Percentiles rank a stretch among this genome's conserved stretches.
Conservation (phyloP, 2,113 vertebrate species). For the rat (Rattus norvegicus) region DNA sequence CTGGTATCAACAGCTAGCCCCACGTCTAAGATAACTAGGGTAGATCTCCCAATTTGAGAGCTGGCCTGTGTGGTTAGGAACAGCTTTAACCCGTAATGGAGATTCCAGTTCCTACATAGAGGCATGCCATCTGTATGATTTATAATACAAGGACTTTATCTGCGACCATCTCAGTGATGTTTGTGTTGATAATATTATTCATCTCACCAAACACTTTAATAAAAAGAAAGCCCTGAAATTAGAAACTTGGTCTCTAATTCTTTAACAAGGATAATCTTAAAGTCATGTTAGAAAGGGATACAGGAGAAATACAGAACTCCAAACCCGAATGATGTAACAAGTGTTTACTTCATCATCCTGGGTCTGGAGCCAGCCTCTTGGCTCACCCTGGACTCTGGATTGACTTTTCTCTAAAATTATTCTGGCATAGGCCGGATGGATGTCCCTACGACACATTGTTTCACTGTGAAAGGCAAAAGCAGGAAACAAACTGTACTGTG, state of each 20-base stretch:
- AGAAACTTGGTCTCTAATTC: conserved; percentile 57
- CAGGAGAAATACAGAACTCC: neutral
- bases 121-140: conserved; percentile 39
- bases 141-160: conserved; percentile 45
- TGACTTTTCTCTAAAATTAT: neutral
- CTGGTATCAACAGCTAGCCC: neutral
- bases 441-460: neutral
- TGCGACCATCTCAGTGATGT: conserved; percentile 59
- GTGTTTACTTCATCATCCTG: neutral
- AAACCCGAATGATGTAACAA: conserved; percentile 4
- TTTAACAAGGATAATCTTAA: conserved; percentile 38
- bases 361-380: neutral
- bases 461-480: neutral
- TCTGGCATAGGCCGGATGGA: neutral
- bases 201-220: conserved; percentile 73
- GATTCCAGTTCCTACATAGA: conserved; percentile 41
- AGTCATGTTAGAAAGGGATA: conserved; percentile 1
- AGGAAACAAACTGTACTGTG: neutral
- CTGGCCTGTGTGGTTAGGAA: conserved; percentile 1
- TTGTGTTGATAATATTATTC: conserved; percentile 56
- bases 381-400: neutral
- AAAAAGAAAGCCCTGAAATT: conserved; percentile 64
- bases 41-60: conserved; percentile 33
- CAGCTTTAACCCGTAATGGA: neutral
- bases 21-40: neutral